phyloP scores from a whole-genome alignment of 2,888 invertebrate genomes.

The Halictus quadricinctus region DNA sequence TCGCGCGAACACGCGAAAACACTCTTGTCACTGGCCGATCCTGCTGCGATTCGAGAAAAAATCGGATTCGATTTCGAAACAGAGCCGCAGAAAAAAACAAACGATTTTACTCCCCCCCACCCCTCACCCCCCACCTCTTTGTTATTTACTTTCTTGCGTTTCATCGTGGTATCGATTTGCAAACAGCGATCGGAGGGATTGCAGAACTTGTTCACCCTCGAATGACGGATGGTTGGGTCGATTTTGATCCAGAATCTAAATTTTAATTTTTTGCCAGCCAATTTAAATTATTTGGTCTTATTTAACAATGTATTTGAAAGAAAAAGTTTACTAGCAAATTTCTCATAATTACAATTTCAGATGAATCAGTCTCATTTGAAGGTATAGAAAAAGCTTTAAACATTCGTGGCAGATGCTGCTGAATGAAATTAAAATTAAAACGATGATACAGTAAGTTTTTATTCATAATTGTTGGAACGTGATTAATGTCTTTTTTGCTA shows the following conservation, averaged over 20 bases:
- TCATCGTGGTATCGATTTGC: neutral
- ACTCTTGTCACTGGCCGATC: constrained; percentile 8
- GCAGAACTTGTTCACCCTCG: neutral
- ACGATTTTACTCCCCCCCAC: neutral
- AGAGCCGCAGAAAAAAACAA: neutral
- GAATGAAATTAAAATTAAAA: too few relatives aligned
- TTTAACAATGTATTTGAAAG: too few relatives aligned
- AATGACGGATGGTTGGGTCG: neutral
- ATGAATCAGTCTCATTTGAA: too few relatives aligned
- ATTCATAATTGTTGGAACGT: neutral
- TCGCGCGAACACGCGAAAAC: constrained; percentile 21
- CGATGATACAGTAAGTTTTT: neutral
- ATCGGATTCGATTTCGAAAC: neutral
- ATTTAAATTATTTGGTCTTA: too few relatives aligned
- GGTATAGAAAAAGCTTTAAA: too few relatives aligned
- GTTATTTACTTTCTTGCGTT: neutral
- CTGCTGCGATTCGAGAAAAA: constrained; percentile 14
- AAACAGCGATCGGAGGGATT: neutral
- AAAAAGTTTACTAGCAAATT: too few relatives aligned
- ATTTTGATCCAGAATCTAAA: too few relatives aligned
- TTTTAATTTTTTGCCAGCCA: too few relatives aligned
- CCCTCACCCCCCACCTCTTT: neutral
- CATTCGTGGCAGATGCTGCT: too few relatives aligned
- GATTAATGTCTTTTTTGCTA: neutral
- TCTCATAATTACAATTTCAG: too few relatives aligned